phyloP scores from a whole-genome alignment of 2,888 invertebrate species.

The Parnassius glacialis region DNA sequence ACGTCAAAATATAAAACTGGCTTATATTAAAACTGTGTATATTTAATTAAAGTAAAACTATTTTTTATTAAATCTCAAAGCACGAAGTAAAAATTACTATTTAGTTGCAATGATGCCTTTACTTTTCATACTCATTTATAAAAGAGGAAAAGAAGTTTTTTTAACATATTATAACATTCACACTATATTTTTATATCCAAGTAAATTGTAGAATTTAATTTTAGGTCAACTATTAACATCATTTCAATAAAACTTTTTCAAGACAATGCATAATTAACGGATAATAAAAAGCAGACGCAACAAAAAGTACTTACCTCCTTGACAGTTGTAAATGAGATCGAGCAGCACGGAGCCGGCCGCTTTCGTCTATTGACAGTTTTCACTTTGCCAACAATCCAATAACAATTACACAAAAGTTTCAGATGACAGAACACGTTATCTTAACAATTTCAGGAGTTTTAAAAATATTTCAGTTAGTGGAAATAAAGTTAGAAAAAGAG shows the following conservation, averaged over 20 bases:
- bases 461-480: conserved; percentile 30
- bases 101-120: no score
- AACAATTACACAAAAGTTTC: conserved; percentile 59
- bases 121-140: no score
- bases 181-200: no score
- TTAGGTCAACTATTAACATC: conserved; percentile 12
- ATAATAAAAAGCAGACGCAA: conserved; percentile 60
- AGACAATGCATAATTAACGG: conserved; percentile 33
- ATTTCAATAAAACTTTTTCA: conserved; percentile 23
- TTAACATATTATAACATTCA: no score
- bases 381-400: conserved; percentile 63
- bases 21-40: no score
- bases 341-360: conserved; percentile 48
- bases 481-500: conserved; percentile 23
- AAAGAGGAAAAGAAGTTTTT: no score
- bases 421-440: conserved; percentile 43
- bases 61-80: no score
- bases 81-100: no score
- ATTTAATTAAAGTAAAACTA: no score
- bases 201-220: conserved; percentile 14
- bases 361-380: conserved; percentile 53
- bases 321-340: conserved; percentile 69
- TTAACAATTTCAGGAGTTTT: conserved; percentile 27
- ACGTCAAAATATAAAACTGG: no score
- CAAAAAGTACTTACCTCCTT: conserved; percentile 60